Evolutionary conservation across 2,888 invertebrate species (phyloP).

Genomic region (Lasius platythorax): DNA sequence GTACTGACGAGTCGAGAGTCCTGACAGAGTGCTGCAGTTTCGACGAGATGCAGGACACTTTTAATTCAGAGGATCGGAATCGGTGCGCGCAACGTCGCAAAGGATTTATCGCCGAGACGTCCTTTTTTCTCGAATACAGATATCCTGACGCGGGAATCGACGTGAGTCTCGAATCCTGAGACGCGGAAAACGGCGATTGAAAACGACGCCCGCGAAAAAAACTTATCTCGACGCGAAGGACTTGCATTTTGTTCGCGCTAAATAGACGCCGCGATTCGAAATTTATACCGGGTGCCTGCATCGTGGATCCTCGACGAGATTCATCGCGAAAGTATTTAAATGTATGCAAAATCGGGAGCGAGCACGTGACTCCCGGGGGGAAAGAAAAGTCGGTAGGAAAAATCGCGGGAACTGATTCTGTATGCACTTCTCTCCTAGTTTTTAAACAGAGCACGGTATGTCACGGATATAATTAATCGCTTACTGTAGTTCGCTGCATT

Average conservation of each 20-base stretch:
- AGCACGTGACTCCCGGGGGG: conserved; percentile 26
- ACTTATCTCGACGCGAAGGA: conserved; percentile 32
- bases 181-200: conserved; percentile 23
- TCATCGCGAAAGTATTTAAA: conserved; percentile 53
- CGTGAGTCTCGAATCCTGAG: conserved; percentile 40
- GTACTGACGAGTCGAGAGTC: conserved; percentile 12
- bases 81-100: neutral
- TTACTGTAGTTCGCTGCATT: conserved; percentile 7
- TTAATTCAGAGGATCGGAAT: conserved; percentile 43
- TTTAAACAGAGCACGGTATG: conserved; percentile 28
- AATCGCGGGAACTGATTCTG: conserved; percentile 45
- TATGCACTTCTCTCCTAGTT: conserved; percentile 19
- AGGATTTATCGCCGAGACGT: conserved; percentile 35
- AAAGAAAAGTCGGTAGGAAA: conserved; percentile 18
- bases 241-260: conserved; percentile 38
- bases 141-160: neutral
- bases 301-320: conserved; percentile 28
- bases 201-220: conserved; percentile 3
- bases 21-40: neutral
- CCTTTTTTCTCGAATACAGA: conserved; percentile 13
- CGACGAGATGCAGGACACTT: conserved; percentile 13
- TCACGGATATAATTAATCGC: conserved; percentile 35
- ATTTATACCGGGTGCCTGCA: conserved; percentile 42
- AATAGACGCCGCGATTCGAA: conserved; percentile 39
- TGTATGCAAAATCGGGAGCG: conserved; percentile 43